Base-by-base conservation (phyloP, 92 coral and sea anemone genomes). In the Chrysogorgia sp. region DNA sequence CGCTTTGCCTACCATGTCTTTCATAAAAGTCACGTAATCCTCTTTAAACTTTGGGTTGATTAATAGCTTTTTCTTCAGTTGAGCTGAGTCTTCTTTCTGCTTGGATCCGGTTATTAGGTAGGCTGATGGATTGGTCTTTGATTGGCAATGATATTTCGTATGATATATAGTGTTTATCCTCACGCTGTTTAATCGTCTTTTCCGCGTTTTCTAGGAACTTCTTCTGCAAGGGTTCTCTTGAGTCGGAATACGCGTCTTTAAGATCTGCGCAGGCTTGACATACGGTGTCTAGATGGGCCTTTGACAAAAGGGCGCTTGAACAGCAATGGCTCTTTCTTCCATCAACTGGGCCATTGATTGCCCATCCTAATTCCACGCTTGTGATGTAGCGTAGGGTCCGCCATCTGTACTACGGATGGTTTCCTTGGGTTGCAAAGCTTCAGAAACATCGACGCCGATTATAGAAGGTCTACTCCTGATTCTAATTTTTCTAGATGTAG, bases 321-420 rank as follows among this genome's bases (percentile, higher is more conserved):
- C 48, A 24, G 35, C 20, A 0, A 64, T 70, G 22, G 49, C 57
- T 34, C 58, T 41, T 25, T 34, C 72, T 75, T 40, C 86, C 30
- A 69, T 69, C 90, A 35, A 49, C 61, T n/a, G 90, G 90, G 58
- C 90, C 90, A 86, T 82, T 86, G 34, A 82, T 63, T 6, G 61
- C 81, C 87, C 90, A 86, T 24, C 90, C 90, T 37, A 86, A 78
- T 21, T 58, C 71, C 24, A 69, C 77, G 52, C 60, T 86, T 5
- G 71, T 76, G 0, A n/a, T n/a, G n/a, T n/a, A n/a, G 87, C 90
- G 49, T 86, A 76, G 20, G 87, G 90, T 17, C 84, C 87, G 15
- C 74, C 84, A 13, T 49, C 63, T 35, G 53, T 65, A 23, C 83
- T 62, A 28, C 63, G 34, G 14, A 81, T 86, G 29, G 76, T 55